These are phyloP conservation scores for Xiphydria camelus DNA, from an alignment of 2,888 invertebrate genomes.

Conservation along the genomic window DNA sequence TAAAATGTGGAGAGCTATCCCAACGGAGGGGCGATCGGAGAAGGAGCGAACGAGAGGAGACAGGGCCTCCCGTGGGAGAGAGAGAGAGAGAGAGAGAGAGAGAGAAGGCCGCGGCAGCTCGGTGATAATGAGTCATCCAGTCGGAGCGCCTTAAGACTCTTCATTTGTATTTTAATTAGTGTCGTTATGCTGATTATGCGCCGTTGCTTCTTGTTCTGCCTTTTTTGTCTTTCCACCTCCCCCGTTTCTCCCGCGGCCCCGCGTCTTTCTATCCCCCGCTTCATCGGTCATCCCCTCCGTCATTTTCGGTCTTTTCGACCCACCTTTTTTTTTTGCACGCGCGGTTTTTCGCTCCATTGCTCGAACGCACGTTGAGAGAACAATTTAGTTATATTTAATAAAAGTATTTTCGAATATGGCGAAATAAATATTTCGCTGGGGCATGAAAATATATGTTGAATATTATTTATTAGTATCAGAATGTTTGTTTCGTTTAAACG, in stretches of 20 bases:
- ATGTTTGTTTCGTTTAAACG: no score
- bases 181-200: constrained; percentile 65
- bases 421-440: no score
- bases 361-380: no score
- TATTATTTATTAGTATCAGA: no score
- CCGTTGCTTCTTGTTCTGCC: constrained; percentile 50
- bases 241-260: neutral
- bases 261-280: no score
- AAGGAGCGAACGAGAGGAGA: constrained; percentile 22
- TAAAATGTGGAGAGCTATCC: constrained; percentile 27
- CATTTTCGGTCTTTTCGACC: no score
- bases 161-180: constrained; percentile 75
- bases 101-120: constrained; percentile 29
- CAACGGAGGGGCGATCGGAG: constrained; percentile 25
- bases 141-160: constrained; percentile 66
- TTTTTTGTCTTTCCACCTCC: constrained; percentile 34
- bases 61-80: constrained; percentile 27
- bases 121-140: constrained; percentile 55
- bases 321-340: no score
- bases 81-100: constrained; percentile 11
- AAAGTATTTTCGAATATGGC: no score
- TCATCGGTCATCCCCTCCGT: no score
- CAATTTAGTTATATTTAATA: no score
- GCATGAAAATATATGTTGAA: no score
- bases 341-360: no score